Conservation (phyloP, 2,113 vertebrate genomes). For the Chitala chitala region DNA sequence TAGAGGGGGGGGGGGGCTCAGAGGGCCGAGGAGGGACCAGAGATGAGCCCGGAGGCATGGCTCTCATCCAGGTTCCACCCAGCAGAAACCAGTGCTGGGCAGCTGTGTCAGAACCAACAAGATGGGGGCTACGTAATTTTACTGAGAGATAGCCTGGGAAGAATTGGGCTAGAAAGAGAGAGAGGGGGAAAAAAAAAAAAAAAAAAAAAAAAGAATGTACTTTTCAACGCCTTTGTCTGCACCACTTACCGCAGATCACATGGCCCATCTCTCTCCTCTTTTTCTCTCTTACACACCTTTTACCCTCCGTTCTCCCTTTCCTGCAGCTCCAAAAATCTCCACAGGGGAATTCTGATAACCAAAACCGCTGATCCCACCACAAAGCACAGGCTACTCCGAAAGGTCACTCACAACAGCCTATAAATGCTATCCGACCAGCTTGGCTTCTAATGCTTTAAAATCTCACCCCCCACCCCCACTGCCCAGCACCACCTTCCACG, state of each 20-base stretch:
- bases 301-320: slow-evolving; percentile 26
- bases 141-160: too few relatives aligned
- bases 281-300: not conserved
- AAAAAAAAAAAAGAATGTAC: slow-evolving; percentile 27
- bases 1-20: slow-evolving; percentile 37
- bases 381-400: slow-evolving; percentile 41
- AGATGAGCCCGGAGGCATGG: slow-evolving; percentile 55
- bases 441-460: slow-evolving; percentile 50
- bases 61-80: slow-evolving; percentile 51
- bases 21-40: slow-evolving; percentile 34
- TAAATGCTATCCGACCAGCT: slow-evolving; percentile 46
- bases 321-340: slow-evolving; percentile 32
- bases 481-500: too few relatives aligned
- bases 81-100: slow-evolving; percentile 38
- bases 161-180: slow-evolving; percentile 1
- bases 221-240: slow-evolving; percentile 6
- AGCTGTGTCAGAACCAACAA: slow-evolving; percentile 10
- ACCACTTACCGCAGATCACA: slow-evolving; percentile 7
- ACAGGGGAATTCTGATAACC: slow-evolving; percentile 30
- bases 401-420: slow-evolving; percentile 50
- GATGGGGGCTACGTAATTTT: slow-evolving; percentile 24
- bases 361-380: slow-evolving; percentile 37
- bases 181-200: not conserved
- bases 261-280: not conserved
- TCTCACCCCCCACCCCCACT: too few relatives aligned